These are phyloP conservation scores for Agrochola macilenta DNA, from an alignment of 2,888 invertebrate species.

Conservation along the genomic window DNA sequence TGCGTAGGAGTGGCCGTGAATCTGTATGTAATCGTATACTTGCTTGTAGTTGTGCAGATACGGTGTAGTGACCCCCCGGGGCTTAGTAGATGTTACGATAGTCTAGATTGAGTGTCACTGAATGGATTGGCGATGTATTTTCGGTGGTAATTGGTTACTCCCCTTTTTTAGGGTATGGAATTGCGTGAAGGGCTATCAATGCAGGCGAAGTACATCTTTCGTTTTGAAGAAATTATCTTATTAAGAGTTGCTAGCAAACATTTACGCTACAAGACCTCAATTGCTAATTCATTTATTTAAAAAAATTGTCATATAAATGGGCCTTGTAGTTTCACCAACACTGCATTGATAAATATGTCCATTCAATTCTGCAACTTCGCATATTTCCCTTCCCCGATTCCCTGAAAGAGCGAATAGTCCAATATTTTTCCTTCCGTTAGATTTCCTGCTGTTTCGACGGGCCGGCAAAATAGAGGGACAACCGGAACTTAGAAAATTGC, in stretches of 20 bases:
- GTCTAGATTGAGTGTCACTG: slow-evolving; percentile 31
- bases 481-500: slow-evolving; percentile 36
- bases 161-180: background rate
- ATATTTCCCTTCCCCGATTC: slow-evolving; percentile 7
- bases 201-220: background rate
- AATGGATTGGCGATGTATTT: slow-evolving; percentile 41
- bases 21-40: slow-evolving; percentile 44
- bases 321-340: slow-evolving; percentile 1
- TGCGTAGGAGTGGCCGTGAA: slow-evolving; percentile 63
- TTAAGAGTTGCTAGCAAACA: background rate
- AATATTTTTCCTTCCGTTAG: slow-evolving; percentile 45
- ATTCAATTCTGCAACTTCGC: slow-evolving; percentile 24
- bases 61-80: slow-evolving; percentile 46
- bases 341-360: slow-evolving; percentile 12
- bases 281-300: background rate
- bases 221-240: background rate
- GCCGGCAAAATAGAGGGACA: slow-evolving; percentile 2
- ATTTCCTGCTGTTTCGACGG: slow-evolving; percentile 36
- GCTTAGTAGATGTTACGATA: slow-evolving; percentile 31
- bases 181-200: background rate
- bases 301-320: background rate
- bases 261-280: background rate
- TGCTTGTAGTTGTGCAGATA: slow-evolving; percentile 23
- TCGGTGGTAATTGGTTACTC: slow-evolving; percentile 23
- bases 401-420: slow-evolving; percentile 2